Conservation (phyloP, 1,140 invertebrate species). For the Aphelinus certus region DNA sequence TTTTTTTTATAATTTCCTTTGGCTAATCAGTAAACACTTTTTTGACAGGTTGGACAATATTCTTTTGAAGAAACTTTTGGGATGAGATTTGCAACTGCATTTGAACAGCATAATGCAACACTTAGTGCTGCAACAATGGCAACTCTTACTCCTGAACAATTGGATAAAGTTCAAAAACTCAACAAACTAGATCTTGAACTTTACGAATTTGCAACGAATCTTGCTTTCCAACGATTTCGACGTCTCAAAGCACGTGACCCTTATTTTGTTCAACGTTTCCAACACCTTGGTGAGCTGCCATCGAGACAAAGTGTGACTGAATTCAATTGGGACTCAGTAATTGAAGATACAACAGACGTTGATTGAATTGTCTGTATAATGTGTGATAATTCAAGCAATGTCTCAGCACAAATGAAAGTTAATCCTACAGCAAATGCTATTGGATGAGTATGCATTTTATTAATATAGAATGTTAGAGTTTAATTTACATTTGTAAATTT, state of each 20-base stretch:
- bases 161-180: constrained; percentile 79
- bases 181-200: constrained; percentile 93
- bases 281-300: constrained; percentile 80
- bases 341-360: constrained; percentile 74
- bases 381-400: too few species aligned
- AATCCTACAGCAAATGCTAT: constrained; percentile 2
- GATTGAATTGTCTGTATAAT: constrained; percentile 48
- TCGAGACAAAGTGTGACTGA: constrained; percentile 77
- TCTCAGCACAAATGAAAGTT: constrained; percentile 39
- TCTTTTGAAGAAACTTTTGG: constrained; percentile 98
- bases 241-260: constrained; percentile 80
- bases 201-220: constrained; percentile 91
- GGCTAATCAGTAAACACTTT: neutral
- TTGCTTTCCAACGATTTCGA: constrained; percentile 86
- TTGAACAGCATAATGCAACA: constrained; percentile 91
- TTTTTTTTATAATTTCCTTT: neutral
- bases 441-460: constrained; percentile 19
- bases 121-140: constrained; percentile 81
- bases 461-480: constrained; percentile 21
- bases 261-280: constrained; percentile 82
- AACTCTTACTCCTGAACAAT: constrained; percentile 76
- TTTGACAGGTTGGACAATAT: constrained; percentile 84
- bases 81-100: constrained; percentile 86
- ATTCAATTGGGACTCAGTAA: constrained; percentile 87
- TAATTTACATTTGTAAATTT: constrained; percentile 30